Evolutionary conservation across 2,888 invertebrate genomes (phyloP).

Genomic region (Sipha maydis): DNA sequence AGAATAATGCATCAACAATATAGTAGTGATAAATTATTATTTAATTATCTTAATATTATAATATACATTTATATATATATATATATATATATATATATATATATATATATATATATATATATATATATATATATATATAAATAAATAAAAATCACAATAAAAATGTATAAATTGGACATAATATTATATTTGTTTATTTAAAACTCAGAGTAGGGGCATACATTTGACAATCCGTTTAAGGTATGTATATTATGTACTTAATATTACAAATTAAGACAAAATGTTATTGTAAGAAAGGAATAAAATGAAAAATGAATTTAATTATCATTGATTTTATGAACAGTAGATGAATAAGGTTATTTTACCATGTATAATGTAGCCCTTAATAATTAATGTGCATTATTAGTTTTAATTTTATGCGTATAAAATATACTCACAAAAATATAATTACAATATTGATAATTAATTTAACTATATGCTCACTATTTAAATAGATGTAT

Average conservation of each 20-base stretch:
- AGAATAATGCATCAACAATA: slow-evolving; percentile 52
- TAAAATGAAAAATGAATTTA: not conserved
- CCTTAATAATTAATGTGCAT: slow-evolving; percentile 20
- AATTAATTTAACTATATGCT: not conserved
- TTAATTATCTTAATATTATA: slow-evolving; percentile 42
- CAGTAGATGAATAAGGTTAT: slow-evolving; percentile 1
- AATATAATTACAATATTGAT: slow-evolving; percentile 25
- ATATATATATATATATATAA: too few species aligned
- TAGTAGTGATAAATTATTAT: slow-evolving; percentile 41
- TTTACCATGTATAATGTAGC: slow-evolving; percentile 14
- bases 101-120: too few species aligned
- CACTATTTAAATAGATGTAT: not conserved
- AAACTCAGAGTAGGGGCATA: not conserved
- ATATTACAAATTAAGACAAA: slow-evolving; percentile 8
- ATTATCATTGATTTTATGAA: slow-evolving; percentile 30
- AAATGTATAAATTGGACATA: slow-evolving; percentile 43
- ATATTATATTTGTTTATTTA: slow-evolving; percentile 2
- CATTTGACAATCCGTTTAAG: not conserved
- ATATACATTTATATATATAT: slow-evolving; percentile 12
- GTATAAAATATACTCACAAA: slow-evolving; percentile 14
- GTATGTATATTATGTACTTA: slow-evolving; percentile 13
- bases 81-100: too few species aligned
- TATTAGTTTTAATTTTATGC: slow-evolving; percentile 2
- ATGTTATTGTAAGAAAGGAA: not conserved
- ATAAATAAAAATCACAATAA: slow-evolving; percentile 37